These are phyloP conservation scores for Aromia moschata DNA, from an alignment of 2,888 invertebrate species.

Conservation along the genomic window DNA sequence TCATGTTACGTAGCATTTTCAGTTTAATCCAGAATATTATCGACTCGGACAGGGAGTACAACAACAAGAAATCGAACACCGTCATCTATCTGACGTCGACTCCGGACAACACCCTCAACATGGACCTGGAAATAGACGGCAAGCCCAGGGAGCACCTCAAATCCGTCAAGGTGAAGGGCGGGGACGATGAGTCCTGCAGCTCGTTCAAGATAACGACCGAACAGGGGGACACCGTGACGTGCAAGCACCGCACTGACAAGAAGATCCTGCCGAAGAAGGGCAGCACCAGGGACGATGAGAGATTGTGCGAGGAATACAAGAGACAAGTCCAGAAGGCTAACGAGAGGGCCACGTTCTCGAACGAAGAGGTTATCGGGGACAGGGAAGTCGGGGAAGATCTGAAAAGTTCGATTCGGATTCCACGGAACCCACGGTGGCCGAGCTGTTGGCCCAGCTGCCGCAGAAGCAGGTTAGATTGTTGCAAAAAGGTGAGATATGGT, in stretches of 20 bases:
- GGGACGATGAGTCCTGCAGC: slow-evolving; percentile 21
- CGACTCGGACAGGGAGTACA: slow-evolving; percentile 46
- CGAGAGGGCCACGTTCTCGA: slow-evolving; percentile 27
- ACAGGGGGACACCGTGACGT: slow-evolving; percentile 44
- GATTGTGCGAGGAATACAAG: slow-evolving; percentile 23
- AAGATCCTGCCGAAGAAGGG: slow-evolving; percentile 29
- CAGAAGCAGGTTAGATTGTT: slow-evolving; percentile 33
- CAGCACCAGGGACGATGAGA: slow-evolving; percentile 20
- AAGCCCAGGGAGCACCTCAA: slow-evolving; percentile 31
- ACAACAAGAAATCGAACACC: slow-evolving; percentile 44
- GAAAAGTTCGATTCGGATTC: slow-evolving; percentile 14
- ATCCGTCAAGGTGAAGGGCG: slow-evolving; percentile 24
- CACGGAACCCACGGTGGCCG: slow-evolving; percentile 34
- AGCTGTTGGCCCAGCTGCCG: slow-evolving; percentile 39
- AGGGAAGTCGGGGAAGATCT: slow-evolving; percentile 8
- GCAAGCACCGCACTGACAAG: slow-evolving; percentile 33
- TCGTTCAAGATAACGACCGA: slow-evolving; percentile 42
- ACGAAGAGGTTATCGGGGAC: slow-evolving; percentile 19
- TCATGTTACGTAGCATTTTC: slow-evolving; percentile 50
- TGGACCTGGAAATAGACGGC: slow-evolving; percentile 45
- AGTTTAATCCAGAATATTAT: slow-evolving; percentile 49
- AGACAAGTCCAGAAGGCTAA: slow-evolving; percentile 21
- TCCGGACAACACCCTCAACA: slow-evolving; percentile 39
- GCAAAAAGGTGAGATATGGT: slow-evolving; percentile 40
- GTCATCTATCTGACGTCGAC: slow-evolving; percentile 43